Base-by-base conservation (phyloP, 2,888 invertebrate species). In the Hermaeophaga mercurialis region DNA sequence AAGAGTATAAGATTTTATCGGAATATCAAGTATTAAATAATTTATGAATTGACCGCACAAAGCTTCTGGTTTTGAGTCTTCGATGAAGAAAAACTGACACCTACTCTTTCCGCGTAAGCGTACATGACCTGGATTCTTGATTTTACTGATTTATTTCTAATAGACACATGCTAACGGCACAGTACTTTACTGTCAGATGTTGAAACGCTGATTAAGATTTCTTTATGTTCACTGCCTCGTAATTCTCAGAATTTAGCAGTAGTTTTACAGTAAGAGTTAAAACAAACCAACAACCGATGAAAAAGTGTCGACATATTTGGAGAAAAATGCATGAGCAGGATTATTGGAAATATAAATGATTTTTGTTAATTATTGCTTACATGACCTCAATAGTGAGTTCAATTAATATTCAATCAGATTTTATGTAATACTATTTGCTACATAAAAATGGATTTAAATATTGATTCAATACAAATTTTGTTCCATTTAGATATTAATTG, bases 191-290 rank as follows among this genome's bases (percentile, higher is more conserved):
- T 24, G 43, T 43, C 24, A 43, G 43, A 43, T 43, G 43, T 43
- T 43, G 43, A 24, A 43, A 43, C 26, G 43, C 43, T 26, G 43
- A 43, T 54, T 54, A 22, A 12, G 17, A 54, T 24, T 46, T 36
- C 22, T 47, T 54, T 41, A 54, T 38, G 46, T 43, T 12, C 43
- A 22, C 18, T 39, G 41, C 38, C 47, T 52, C 6, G 41, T 18
- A 39, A 19, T 54, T 47, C 47, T 22, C 11, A 41, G 46, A 47
- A 54, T 47, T 22, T 36, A 47, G 47, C 46, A 39, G 54, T 47
- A 47, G 39, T 47, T 54, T 46, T 47, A 54, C 41, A 47, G 36
- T 47, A 47, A 54, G 43, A 33, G n/a, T 19, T 31, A 31, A 31
- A 31, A 28, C 19, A 43, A 24, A 11, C 31, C 18, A 18, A 22